A percentile compares a stretch with the other conserved stretches of the same genome.
Conservation (phyloP, 2,113 vertebrate species). For the Bambusicola thoracicus region DNA sequence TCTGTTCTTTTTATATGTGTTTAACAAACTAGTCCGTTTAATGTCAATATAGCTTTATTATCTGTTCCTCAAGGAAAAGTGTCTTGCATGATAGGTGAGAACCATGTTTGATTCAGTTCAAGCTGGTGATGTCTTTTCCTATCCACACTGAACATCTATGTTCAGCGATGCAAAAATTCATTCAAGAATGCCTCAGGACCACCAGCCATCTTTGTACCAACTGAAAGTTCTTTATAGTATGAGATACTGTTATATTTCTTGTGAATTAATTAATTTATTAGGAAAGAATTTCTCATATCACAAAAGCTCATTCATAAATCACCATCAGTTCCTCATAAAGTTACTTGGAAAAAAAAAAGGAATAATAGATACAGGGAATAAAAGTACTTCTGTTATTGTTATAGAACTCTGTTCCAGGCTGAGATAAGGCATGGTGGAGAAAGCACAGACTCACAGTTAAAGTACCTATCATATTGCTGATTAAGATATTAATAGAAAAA, state of each 20-base stretch:
- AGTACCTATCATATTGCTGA: background rate
- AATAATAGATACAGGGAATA: background rate
- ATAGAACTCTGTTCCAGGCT: background rate
- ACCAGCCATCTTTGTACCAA: background rate
- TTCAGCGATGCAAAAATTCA: background rate
- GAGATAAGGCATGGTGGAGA: background rate
- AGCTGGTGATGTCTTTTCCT: background rate
- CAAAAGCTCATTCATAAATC: background rate
- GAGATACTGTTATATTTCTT: background rate
- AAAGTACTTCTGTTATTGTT: background rate
- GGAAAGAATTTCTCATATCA: background rate
- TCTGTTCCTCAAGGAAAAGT: background rate
- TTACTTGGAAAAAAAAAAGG: too few relatives aligned
- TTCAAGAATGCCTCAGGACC: background rate
- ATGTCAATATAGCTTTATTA: background rate
- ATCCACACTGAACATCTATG: background rate
- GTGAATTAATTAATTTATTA: background rate
- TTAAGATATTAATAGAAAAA: background rate
- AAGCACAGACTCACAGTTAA: background rate
- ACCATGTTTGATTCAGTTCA: background rate
- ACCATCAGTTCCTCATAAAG: fast-evolving
- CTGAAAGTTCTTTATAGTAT: background rate
- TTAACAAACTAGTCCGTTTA: background rate
- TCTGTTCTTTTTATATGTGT: background rate
- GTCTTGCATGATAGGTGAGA: background rate